phyloP scores from a whole-genome alignment of 1,140 invertebrate genomes.

The Euwallacea fornicatus region DNA sequence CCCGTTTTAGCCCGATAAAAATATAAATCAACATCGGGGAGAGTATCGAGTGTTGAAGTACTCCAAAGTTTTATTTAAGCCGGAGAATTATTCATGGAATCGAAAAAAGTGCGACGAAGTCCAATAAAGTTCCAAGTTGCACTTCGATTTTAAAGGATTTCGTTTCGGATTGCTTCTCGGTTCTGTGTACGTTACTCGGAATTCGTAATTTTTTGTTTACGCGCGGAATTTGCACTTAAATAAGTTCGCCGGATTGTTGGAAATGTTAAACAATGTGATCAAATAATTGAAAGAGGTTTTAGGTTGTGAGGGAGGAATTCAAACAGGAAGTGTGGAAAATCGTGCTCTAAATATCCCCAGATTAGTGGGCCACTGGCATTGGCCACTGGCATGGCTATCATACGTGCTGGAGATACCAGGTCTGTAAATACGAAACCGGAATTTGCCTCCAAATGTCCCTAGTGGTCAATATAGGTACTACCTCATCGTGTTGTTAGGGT shows the following conservation, averaged over 20 bases:
- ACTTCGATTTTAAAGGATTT: conserved; percentile 22
- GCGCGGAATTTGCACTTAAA: conserved; percentile 3
- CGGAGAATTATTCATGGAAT: conserved; percentile 19
- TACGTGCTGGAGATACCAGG: too few species aligned
- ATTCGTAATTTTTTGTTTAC: conserved; percentile 13
- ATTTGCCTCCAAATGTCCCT: too few species aligned
- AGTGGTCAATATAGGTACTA: too few species aligned
- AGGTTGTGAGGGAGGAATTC: too few species aligned
- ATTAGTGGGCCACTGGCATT: too few species aligned
- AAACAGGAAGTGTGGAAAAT: too few species aligned
- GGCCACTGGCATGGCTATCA: too few species aligned
- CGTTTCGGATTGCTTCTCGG: conserved; percentile 11
- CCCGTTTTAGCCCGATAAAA: background rate
- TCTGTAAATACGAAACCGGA: too few species aligned
- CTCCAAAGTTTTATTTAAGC: conserved; percentile 14
- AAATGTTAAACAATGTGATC: too few species aligned
- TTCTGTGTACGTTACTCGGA: conserved; percentile 2
- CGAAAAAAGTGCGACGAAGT: conserved; percentile 21
- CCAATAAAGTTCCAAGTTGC: conserved; percentile 12
- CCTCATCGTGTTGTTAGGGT: too few species aligned
- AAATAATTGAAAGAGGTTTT: too few species aligned
- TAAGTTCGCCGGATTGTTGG: background rate
- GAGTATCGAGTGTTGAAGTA: background rate
- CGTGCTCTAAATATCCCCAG: too few species aligned
- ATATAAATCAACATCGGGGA: background rate